Conservation (phyloP, 1,140 invertebrate species). For the Aphaenogaster rudis region DNA sequence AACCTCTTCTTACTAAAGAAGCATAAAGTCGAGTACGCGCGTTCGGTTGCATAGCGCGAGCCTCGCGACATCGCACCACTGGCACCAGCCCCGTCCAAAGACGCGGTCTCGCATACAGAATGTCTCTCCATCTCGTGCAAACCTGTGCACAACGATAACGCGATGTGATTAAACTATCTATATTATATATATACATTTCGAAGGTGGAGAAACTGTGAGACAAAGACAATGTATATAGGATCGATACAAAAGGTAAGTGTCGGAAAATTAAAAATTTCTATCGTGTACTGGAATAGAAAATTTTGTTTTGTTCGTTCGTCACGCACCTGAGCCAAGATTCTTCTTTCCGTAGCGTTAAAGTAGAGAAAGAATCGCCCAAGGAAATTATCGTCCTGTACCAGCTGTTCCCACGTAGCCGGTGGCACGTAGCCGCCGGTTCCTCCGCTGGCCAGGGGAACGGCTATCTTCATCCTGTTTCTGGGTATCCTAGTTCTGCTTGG, state of each 20-base stretch:
- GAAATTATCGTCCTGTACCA: slow-evolving; percentile 94
- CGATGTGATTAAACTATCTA: background rate
- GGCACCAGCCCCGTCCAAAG: slow-evolving; percentile 95
- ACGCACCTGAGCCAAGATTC: slow-evolving; percentile 91
- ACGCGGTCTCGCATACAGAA: slow-evolving; percentile 93
- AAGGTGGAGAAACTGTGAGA: no score
- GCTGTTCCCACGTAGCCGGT: slow-evolving; percentile 91
- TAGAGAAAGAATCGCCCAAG: slow-evolving; percentile 94
- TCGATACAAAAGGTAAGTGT: no score
- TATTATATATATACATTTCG: no score
- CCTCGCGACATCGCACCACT: slow-evolving; percentile 93
- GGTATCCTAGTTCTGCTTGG: slow-evolving; percentile 77
- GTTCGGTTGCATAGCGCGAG: slow-evolving; percentile 89
- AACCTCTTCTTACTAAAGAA: slow-evolving; percentile 93
- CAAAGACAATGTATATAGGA: no score
- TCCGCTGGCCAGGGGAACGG: slow-evolving; percentile 83
- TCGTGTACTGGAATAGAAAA: background rate
- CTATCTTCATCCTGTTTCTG: slow-evolving; percentile 78
- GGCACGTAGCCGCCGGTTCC: slow-evolving; percentile 80
- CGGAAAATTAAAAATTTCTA: no score
- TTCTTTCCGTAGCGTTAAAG: slow-evolving; percentile 93
- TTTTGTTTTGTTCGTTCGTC: background rate
- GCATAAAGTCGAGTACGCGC: slow-evolving; percentile 92
- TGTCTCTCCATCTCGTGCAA: slow-evolving; percentile 94
- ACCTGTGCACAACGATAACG: slow-evolving; percentile 82